These are phyloP conservation scores for Tethya wilhelma DNA, from an alignment of 37 sponge, comb jelly and placozoan genomes.

Conservation along the genomic window DNA sequence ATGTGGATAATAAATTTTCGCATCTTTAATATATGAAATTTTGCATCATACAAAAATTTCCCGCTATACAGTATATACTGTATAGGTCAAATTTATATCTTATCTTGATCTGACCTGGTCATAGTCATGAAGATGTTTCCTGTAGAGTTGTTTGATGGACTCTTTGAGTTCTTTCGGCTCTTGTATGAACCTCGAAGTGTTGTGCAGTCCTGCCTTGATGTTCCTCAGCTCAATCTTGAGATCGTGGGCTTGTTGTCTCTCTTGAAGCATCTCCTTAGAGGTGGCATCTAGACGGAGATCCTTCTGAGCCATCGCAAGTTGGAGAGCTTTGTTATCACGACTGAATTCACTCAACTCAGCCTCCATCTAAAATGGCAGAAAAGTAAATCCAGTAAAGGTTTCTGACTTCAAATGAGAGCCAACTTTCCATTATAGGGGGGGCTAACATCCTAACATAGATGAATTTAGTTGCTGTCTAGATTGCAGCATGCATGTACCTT, in stretches of 20 bases:
- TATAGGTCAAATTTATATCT: neutral
- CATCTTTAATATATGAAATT: too few species aligned
- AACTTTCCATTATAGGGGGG: neutral
- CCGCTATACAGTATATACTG: too few species aligned
- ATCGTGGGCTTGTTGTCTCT: constrained; percentile 85
- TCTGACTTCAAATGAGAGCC: neutral
- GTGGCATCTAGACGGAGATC: constrained; percentile 86
- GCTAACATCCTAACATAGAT: neutral
- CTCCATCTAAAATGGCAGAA: constrained; percentile 80
- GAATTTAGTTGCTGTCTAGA: neutral
- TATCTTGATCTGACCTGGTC: constrained; percentile 56
- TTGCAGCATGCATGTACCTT: constrained; percentile 70
- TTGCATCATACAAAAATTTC: too few species aligned
- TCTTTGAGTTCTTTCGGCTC: constrained; percentile 95
- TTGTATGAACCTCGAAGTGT: constrained; percentile 85
- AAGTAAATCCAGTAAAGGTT: neutral
- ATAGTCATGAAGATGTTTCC: constrained; percentile 61
- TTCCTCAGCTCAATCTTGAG: constrained; percentile 76
- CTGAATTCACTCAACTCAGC: constrained; percentile 82
- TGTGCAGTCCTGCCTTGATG: constrained; percentile 87
- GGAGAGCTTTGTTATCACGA: constrained; percentile 78
- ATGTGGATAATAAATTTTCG: too few species aligned
- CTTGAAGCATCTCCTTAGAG: constrained; percentile 83
- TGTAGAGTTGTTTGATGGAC: constrained; percentile 50
- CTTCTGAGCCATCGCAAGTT: constrained; percentile 74